Evolutionary conservation across 2,113 vertebrate species (phyloP).

Genomic region (Thermophis baileyi): DNA sequence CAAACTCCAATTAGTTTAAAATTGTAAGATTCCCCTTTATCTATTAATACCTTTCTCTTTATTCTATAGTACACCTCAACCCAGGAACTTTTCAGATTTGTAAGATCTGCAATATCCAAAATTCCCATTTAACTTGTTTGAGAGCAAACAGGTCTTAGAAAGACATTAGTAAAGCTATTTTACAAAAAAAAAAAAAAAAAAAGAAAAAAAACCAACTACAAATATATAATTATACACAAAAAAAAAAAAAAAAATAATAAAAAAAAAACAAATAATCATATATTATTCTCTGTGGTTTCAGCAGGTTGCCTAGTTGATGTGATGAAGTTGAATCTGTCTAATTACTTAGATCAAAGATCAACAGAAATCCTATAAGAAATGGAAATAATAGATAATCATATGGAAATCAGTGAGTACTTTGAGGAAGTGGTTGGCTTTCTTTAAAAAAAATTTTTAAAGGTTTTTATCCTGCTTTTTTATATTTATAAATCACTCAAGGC

Average conservation of each 20-base stretch:
- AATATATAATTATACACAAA: too few relatives aligned
- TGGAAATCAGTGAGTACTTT: not conserved
- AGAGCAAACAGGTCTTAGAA: not conserved
- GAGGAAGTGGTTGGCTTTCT: not conserved
- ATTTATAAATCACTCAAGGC: too few relatives aligned
- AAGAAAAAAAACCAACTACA: too few relatives aligned
- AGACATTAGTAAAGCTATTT: not conserved
- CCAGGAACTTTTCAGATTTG: not conserved
- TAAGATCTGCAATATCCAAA: not conserved
- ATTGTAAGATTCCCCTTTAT: not conserved
- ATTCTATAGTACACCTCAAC: not conserved
- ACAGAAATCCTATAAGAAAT: not conserved
- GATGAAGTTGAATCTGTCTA: not conserved
- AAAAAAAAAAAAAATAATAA: too few relatives aligned
- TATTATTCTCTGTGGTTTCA: not conserved
- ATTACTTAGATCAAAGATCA: not conserved
- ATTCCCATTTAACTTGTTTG: not conserved
- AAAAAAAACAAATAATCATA: too few relatives aligned
- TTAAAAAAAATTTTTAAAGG: not conserved
- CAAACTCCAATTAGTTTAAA: not conserved
- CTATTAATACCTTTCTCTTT: not conserved
- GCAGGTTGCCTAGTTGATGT: not conserved
- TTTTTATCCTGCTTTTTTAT: too few relatives aligned
- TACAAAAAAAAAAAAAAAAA: not conserved
- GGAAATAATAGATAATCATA: not conserved